Conservation (phyloP, 2,888 invertebrate species). For the Chesias legatella region DNA sequence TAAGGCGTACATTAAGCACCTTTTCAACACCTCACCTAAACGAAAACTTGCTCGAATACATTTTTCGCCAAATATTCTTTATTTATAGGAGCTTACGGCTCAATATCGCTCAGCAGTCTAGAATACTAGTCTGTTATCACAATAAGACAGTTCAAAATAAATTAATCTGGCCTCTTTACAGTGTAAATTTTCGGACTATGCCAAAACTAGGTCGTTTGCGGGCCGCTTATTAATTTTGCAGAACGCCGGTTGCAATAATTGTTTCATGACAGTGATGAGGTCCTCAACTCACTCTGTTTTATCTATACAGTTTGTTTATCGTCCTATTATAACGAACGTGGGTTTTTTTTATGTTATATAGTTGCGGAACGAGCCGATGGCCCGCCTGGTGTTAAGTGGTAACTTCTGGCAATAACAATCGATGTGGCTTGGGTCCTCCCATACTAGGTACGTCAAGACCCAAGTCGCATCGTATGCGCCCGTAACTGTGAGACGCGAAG, state of each 20-base stretch:
- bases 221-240: slow-evolving; percentile 28
- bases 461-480: too few relatives aligned
- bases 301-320: neutral
- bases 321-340: too few relatives aligned
- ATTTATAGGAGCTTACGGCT: slow-evolving; percentile 7
- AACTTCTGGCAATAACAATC: too few relatives aligned
- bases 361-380: too few relatives aligned
- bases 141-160: slow-evolving; percentile 10
- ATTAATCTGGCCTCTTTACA: neutral
- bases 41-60: slow-evolving; percentile 21
- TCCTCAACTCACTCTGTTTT: slow-evolving; percentile 4
- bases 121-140: neutral
- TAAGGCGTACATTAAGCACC: neutral
- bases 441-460: too few relatives aligned
- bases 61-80: slow-evolving; percentile 21
- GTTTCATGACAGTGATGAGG: slow-evolving; percentile 21
- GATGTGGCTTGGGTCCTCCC: too few relatives aligned
- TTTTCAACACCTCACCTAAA: slow-evolving; percentile 25
- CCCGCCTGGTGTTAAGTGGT: too few relatives aligned
- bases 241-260: slow-evolving; percentile 22
- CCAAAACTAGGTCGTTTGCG: slow-evolving; percentile 27
- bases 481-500: too few relatives aligned
- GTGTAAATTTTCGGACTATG: slow-evolving; percentile 23
- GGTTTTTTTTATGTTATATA: too few relatives aligned
- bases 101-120: slow-evolving; percentile 1